Evolutionary conservation across 2,113 vertebrate species (phyloP).

Genomic region (Heloderma charlesbogerti): DNA sequence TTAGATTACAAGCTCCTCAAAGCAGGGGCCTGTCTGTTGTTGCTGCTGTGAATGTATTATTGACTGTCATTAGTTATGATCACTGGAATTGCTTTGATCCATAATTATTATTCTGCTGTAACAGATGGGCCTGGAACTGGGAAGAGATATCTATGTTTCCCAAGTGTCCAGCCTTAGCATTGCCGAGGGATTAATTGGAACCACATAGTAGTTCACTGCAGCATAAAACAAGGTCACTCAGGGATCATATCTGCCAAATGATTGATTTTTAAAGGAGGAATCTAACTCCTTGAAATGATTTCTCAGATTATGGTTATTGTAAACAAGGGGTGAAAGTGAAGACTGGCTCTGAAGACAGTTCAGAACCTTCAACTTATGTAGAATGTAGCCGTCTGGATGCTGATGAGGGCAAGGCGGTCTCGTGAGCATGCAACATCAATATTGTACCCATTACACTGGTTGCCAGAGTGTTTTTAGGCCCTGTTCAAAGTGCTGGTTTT

Average conservation of each 20-base stretch:
- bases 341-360: too few species aligned
- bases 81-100: constrained; percentile 53
- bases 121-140: constrained; percentile 54
- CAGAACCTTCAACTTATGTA: too few species aligned
- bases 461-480: too few species aligned
- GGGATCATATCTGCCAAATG: background rate
- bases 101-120: constrained; percentile 43
- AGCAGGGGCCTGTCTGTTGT: background rate
- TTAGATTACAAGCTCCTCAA: too few species aligned
- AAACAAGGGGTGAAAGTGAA: too few species aligned
- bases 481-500: too few species aligned
- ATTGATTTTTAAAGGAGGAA: background rate
- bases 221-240: background rate
- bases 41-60: constrained; percentile 10
- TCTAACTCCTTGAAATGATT: background rate
- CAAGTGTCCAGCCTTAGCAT: constrained; percentile 39
- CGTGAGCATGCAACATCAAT: too few species aligned
- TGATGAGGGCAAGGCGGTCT: too few species aligned
- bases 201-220: background rate
- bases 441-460: too few species aligned
- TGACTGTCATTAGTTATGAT: constrained; percentile 57
- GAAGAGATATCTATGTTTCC: constrained; percentile 41
- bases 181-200: constrained; percentile 41
- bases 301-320: background rate
- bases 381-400: too few species aligned